These are phyloP conservation scores for Tupiocoris notatus DNA, from an alignment of 2,888 invertebrate species.

Conservation along the genomic window DNA sequence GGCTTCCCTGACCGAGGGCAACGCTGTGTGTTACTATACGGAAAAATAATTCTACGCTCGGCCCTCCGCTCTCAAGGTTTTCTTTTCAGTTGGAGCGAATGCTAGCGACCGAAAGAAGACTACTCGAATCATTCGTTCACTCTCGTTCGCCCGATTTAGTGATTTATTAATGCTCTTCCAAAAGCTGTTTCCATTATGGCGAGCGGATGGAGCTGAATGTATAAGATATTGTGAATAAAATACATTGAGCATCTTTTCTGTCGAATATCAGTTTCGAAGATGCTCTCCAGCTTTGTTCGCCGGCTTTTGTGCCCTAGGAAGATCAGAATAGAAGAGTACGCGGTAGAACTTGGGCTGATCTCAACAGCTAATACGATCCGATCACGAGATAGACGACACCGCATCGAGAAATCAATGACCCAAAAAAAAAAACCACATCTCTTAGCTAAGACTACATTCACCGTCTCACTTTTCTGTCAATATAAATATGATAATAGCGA, in stretches of 20 bases:
- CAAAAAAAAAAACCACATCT: too few species aligned
- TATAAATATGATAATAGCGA: too few species aligned
- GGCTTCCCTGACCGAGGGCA: not conserved
- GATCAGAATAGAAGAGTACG: too few species aligned
- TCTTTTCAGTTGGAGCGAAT: not conserved
- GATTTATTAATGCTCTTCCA: slow-evolving; percentile 24
- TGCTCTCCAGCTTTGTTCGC: too few species aligned
- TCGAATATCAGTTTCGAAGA: not conserved
- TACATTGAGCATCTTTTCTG: not conserved
- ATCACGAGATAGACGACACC: too few species aligned
- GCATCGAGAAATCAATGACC: too few species aligned
- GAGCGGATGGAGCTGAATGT: slow-evolving; percentile 11
- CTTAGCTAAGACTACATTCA: too few species aligned
- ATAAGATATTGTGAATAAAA: slow-evolving; percentile 26
- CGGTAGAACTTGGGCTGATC: too few species aligned
- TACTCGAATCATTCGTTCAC: not conserved
- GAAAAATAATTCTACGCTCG: not conserved
- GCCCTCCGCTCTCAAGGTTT: not conserved
- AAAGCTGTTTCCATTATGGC: slow-evolving; percentile 13
- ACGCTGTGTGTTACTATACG: not conserved
- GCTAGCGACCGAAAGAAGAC: not conserved
- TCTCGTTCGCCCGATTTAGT: not conserved
- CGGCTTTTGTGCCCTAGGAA: too few species aligned
- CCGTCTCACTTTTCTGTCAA: too few species aligned
- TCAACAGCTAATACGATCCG: too few species aligned